These are phyloP conservation scores for Polyploca ridens DNA, from an alignment of 2,888 invertebrate genomes.

Conservation along the genomic window DNA sequence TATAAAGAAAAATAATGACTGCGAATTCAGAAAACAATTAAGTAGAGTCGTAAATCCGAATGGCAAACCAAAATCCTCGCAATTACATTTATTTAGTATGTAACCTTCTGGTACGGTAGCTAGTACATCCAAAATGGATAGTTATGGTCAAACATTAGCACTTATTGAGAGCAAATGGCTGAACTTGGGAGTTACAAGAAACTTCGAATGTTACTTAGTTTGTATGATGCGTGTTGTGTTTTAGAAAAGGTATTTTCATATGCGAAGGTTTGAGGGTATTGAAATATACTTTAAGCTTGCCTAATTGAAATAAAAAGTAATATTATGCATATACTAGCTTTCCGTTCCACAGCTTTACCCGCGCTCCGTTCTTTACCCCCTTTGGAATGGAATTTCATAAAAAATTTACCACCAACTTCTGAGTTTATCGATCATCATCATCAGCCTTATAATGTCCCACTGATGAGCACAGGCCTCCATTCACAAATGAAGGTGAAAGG, in stretches of 20 bases:
- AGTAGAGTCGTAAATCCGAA: slow-evolving; percentile 4
- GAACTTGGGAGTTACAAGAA: slow-evolving; percentile 38
- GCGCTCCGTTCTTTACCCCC: too few relatives aligned
- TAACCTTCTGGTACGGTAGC: slow-evolving; percentile 5
- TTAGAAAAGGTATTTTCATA: not conserved
- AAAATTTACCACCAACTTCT: too few relatives aligned
- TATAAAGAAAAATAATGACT: not conserved
- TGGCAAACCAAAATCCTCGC: not conserved
- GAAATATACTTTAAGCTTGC: too few relatives aligned
- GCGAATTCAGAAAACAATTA: slow-evolving; percentile 12
- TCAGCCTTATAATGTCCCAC: too few relatives aligned
- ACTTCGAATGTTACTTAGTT: not conserved
- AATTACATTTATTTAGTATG: slow-evolving; percentile 13
- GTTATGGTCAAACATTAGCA: slow-evolving; percentile 49
- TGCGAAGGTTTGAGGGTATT: not conserved
- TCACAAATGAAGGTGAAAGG: too few relatives aligned
- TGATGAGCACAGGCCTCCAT: too few relatives aligned
- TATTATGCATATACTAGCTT: too few relatives aligned
- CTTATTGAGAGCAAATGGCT: slow-evolving; percentile 45
- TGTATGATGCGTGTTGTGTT: not conserved
- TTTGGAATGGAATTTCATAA: too few relatives aligned
- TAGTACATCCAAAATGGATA: slow-evolving; percentile 21
- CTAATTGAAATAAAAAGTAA: too few relatives aligned
- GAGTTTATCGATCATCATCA: too few relatives aligned
- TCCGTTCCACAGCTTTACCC: too few relatives aligned